Evolutionary conservation across 2,888 invertebrate genomes (phyloP), one percentile per base, ranked within the genome.

Genomic region (Andrena flavipes): DNA sequence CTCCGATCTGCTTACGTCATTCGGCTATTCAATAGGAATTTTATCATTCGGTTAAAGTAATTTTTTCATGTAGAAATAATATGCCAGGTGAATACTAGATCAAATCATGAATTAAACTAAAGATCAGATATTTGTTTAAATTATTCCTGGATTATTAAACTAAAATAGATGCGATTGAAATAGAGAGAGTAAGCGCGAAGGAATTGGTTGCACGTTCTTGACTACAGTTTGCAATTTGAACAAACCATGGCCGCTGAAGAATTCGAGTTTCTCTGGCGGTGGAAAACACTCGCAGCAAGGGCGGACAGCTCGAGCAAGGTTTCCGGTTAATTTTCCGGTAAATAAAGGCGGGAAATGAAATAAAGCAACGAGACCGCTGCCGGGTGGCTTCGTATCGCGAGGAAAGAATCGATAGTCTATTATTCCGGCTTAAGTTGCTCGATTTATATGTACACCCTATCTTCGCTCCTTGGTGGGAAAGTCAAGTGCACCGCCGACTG

Each of bases 331-430:
- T 91, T 91, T 90, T 87, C 88, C 89, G 84, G 86, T 89, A 90
- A 90, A 90, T 88, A 91, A 89, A 89, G 42, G 75, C 30, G 74
- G 30, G 60, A 42, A 49, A 33, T 20, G 29, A 64, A 71, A 51
- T 62, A 63, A 67, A 69, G 51, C 42, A 62, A 65, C 29, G 49
- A 59, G 59, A 26, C 30, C 8, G 16, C 49, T 16, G 3, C 29
- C 5, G 35, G 51, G n/a, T 35, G 33, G 51, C 67, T 16, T 74
- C 63, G 83, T 81, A 74, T 80, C 80, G 80, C 79, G 80, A 68
- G 80, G 76, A 83, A 75, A 70, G 68, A 92, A 92, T 92, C 92
- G 92, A 92, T 92, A 92, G 89, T 90, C 91, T 91, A 92, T 92
- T 92, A 91, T 92, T 89, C 87, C 84, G 84, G 88, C 88, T 91